phyloP scores from a whole-genome alignment of 2,888 invertebrate genomes.

The Eugnorisma glareosa region DNA sequence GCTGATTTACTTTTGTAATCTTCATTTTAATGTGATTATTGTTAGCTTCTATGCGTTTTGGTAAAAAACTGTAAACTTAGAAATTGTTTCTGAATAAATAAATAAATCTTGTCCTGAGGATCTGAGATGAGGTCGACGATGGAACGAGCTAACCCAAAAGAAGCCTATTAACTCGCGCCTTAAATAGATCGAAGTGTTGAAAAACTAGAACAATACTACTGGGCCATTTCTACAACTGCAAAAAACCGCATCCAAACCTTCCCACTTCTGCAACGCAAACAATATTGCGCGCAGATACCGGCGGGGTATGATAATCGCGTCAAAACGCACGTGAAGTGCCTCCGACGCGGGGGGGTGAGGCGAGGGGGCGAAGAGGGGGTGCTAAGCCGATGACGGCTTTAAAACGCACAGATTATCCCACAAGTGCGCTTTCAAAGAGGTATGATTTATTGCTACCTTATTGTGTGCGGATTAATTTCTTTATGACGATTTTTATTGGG shows the following conservation, averaged over 20 bases:
- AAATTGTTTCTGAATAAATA: too few species aligned
- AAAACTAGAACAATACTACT: not conserved
- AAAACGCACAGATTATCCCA: constrained; percentile 88
- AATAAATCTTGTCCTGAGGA: too few species aligned
- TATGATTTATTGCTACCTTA: constrained; percentile 82
- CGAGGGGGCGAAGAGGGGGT: constrained; percentile 52
- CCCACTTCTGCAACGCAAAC: constrained; percentile 74
- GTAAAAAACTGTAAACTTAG: too few species aligned
- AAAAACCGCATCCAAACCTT: constrained; percentile 69
- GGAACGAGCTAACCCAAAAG: too few species aligned
- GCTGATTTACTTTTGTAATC: too few species aligned
- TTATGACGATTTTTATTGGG: constrained; percentile 51
- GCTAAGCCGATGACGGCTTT: constrained; percentile 88
- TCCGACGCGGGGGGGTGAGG: constrained; percentile 63
- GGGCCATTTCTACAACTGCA: not conserved
- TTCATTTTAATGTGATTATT: too few species aligned
- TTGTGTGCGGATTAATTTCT: constrained; percentile 68
- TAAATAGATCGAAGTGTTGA: too few species aligned
- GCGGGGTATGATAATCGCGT: constrained; percentile 90
- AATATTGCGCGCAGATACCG: constrained; percentile 89
- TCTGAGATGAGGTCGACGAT: too few species aligned
- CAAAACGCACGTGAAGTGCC: constrained; percentile 90
- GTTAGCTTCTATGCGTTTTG: too few species aligned
- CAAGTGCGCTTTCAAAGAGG: constrained; percentile 83
- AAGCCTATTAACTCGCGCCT: too few species aligned